Evolutionary conservation across 2,888 invertebrate species (phyloP).

Genomic region (Drosophila peninsularis): DNA sequence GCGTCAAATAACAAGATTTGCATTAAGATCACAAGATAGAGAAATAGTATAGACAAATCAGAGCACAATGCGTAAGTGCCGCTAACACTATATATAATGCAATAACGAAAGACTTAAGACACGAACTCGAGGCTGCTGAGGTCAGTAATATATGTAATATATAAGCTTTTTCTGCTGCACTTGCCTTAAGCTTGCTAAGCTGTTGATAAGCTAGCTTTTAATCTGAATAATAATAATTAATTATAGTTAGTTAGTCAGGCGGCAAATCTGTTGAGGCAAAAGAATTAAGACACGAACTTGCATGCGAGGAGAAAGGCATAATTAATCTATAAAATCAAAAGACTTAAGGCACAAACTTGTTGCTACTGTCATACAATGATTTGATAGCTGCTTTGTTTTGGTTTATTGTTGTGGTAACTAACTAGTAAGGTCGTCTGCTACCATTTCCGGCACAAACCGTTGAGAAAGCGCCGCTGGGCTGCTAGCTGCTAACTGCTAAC

Average conservation of each 20-base stretch:
- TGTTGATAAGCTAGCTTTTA: neutral
- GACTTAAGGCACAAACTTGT: slow-evolving; percentile 38
- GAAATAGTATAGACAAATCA: neutral
- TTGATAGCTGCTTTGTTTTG: neutral
- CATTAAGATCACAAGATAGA: neutral
- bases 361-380: neutral
- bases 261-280: neutral
- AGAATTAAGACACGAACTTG: slow-evolving; percentile 27
- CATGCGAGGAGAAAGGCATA: no score
- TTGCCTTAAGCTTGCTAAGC: neutral
- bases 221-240: no score
- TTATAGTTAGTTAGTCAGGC: neutral
- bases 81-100: neutral
- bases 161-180: no score
- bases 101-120: slow-evolving; percentile 1
- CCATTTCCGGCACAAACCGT: slow-evolving; percentile 42
- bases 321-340: slow-evolving; percentile 11
- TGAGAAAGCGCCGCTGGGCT: slow-evolving; percentile 49
- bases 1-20: neutral
- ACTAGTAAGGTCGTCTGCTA: slow-evolving; percentile 33
- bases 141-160: no score
- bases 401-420: neutral
- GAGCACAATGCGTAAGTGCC: neutral
- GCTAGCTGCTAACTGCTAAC: slow-evolving; percentile 1
- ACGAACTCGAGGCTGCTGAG: neutral